Conservation (phyloP, 2,888 invertebrate genomes). For the Ochropleura plecta region DNA sequence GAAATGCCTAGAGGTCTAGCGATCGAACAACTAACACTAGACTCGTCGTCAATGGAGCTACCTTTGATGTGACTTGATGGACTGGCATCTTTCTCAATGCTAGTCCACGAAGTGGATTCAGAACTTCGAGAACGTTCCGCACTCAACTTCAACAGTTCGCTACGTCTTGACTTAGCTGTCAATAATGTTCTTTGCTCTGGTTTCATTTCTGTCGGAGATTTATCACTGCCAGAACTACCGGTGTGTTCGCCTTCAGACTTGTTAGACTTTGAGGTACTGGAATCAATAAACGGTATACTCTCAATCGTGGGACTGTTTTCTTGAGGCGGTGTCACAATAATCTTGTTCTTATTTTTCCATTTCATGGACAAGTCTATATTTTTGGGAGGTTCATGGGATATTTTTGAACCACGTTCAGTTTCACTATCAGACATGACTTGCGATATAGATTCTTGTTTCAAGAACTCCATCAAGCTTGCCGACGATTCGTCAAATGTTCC, state of each 20-base stretch:
- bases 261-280: conserved; percentile 83
- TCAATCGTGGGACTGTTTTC: conserved; percentile 91
- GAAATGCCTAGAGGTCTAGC: conserved; percentile 95
- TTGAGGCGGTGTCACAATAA: conserved; percentile 91
- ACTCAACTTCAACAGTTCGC: conserved; percentile 92
- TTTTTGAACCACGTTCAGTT: conserved; percentile 82
- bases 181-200: conserved; percentile 81
- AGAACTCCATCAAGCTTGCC: conserved; percentile 88
- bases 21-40: conserved; percentile 94
- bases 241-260: conserved; percentile 87
- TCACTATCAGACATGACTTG: conserved; percentile 84
- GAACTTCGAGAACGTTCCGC: conserved; percentile 95
- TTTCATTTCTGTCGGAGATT: conserved; percentile 84
- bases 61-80: conserved; percentile 92
- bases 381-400: conserved; percentile 73
- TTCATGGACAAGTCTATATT: conserved; percentile 83
- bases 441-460: conserved; percentile 85
- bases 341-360: conserved; percentile 90
- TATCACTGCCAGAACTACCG: conserved; percentile 86
- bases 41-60: conserved; percentile 93
- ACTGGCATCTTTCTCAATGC: conserved; percentile 93
- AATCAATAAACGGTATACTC: conserved; percentile 87
- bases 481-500: conserved; percentile 91
- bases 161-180: conserved; percentile 88
- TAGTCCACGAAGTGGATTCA: conserved; percentile 95